Evolutionary conservation across 1,140 invertebrate species (phyloP), one percentile per base, ranked within the genome.

Genomic region (Brachionus manjavacas): DNA sequence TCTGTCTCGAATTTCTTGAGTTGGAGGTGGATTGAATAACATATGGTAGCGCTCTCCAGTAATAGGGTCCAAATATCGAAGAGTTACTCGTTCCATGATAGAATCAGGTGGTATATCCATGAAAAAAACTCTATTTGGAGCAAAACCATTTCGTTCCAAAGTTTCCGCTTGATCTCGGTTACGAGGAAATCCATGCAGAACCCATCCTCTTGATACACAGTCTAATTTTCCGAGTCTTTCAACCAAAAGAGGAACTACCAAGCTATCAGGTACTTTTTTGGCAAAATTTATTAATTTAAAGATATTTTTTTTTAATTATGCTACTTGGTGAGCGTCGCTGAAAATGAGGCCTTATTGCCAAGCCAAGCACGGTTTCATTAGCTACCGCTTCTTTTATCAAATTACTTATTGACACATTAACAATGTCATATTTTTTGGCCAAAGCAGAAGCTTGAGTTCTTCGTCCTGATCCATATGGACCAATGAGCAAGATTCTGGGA

Each of bases 121-220:
- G 86, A 90, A 90, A 84, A 90, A 89, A 25, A 89, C 87, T 85
- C 89, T 89, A 41, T 89, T 90, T 7, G 89, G 89, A 31, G 85
- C 83, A 74, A 89, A 87, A 28, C 88, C 88, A 14, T 87, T 86
- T 64, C 86, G 86, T 12, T 86, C 85, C 0, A 90, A 86, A 25
- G 86, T 86, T 79, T 89, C 88, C 1, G 88, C 89, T 79, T 90
- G 89, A 64, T 89, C 88, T n/a, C 87, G 49, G 4, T 86, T 88
- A 4, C 85, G 64, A 6, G 89, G 89, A 76, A 87, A 90, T 0
- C 89, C 89, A 86, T 88, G 87, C 39, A 90, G 83, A 7, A 90
- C 88, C 89, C 89, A 90, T 2, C 89, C 89, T 68, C 88, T 84
- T 16, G 87, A 89, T 16, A 88, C 86, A 87, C 89, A 90, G 84